Percentiles rank a stretch among this genome's conserved stretches.
These are phyloP conservation scores for Neodiprion virginianus DNA, from an alignment of 1,140 invertebrate species.

Conservation along the genomic window DNA sequence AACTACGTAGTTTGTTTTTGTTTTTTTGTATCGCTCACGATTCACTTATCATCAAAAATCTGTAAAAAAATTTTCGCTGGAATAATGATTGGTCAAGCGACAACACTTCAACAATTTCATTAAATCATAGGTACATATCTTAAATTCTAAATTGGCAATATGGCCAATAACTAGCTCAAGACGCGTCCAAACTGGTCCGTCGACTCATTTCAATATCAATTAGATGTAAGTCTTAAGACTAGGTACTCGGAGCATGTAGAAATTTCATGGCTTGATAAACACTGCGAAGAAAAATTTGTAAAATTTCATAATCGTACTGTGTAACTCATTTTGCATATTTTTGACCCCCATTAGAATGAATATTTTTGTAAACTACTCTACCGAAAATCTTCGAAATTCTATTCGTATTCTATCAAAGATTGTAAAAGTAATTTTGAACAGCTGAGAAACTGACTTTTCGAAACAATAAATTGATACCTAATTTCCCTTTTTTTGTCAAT, in stretches of 20 bases:
- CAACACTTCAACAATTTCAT: neutral
- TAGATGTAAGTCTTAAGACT: neutral
- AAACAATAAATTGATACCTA: too few species aligned
- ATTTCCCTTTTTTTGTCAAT: too few species aligned
- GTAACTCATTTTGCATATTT: too few species aligned
- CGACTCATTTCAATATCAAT: neutral
- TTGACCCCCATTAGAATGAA: too few species aligned
- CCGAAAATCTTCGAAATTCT: too few species aligned
- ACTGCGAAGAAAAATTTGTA: too few species aligned
- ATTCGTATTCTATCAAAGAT: too few species aligned
- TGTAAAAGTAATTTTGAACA: too few species aligned
- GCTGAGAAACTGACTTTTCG: too few species aligned
- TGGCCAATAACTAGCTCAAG: constrained; percentile 10
- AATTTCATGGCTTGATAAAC: neutral
- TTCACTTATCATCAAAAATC: neutral
- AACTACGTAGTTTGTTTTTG: neutral
- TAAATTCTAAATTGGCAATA: constrained; percentile 15
- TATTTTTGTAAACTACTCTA: neutral
- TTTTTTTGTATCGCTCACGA: neutral
- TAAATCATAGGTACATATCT: neutral
- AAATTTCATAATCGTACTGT: too few species aligned
- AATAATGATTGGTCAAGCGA: neutral
- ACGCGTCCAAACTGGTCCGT: neutral
- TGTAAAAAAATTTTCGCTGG: neutral
- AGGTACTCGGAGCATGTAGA: neutral